Evolutionary conservation across 2,113 vertebrate genomes (phyloP).

Genomic region (Sarotherodon lohbergeri): DNA sequence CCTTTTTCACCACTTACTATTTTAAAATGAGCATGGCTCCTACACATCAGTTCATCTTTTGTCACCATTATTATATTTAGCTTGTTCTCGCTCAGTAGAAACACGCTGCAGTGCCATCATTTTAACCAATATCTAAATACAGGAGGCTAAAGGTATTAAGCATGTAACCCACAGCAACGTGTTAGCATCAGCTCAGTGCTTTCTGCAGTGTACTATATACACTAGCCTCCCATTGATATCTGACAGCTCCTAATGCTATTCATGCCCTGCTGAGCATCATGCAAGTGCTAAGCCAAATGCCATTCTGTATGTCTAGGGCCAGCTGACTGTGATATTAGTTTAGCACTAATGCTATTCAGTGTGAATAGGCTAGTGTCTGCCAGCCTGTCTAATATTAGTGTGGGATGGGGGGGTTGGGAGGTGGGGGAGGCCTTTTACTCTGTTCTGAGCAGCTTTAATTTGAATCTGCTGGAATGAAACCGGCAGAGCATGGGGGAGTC

Average conservation of each 20-base stretch:
- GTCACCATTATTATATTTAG: background rate
- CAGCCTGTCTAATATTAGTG: conserved; percentile 59
- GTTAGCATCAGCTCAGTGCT: conserved; percentile 38
- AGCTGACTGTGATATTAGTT: conserved; percentile 72
- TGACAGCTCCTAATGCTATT: conserved; percentile 43
- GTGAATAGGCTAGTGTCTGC: conserved; percentile 59
- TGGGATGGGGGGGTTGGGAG: conserved; percentile 3
- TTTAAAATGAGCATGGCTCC: background rate
- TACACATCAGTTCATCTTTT: background rate
- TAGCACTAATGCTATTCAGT: conserved; percentile 63
- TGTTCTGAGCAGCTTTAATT: conserved; percentile 65
- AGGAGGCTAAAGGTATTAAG: conserved; percentile 35
- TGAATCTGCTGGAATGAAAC: conserved; percentile 68
- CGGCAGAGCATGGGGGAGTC: conserved; percentile 55
- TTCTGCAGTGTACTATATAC: conserved; percentile 11
- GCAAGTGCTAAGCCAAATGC: conserved; percentile 43
- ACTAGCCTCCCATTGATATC: conserved; percentile 26
- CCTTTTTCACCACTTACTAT: background rate
- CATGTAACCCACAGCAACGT: conserved; percentile 24
- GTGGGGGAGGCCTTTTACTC: conserved; percentile 48
- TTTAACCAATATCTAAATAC: background rate
- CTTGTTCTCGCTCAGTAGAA: background rate
- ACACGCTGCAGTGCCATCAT: background rate
- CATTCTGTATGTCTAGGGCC: conserved; percentile 50
- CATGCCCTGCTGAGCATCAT: conserved; percentile 44